These are phyloP conservation scores for Drosophila triauraria DNA, from an alignment of 1,140 invertebrate genomes.

Conservation along the genomic window DNA sequence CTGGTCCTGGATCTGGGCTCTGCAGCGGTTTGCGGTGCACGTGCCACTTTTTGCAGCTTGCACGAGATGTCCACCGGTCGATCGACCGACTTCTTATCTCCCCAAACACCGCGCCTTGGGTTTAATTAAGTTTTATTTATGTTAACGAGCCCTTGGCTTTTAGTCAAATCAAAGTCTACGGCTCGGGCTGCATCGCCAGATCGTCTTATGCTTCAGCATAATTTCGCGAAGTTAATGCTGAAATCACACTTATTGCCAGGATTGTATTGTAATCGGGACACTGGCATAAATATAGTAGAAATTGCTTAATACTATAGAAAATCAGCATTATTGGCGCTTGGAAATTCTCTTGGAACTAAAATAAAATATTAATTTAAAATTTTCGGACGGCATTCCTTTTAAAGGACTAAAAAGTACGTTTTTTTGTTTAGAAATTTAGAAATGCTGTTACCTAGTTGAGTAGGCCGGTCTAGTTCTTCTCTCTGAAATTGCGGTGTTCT, in stretches of 20 bases:
- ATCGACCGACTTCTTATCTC: slow-evolving; percentile 52
- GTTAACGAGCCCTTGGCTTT: slow-evolving; percentile 61
- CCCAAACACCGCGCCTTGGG: slow-evolving; percentile 63
- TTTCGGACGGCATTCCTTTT: no score
- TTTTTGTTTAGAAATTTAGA: no score
- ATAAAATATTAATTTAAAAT: no score
- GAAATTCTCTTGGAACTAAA: no score
- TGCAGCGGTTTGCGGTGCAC: slow-evolving; percentile 55
- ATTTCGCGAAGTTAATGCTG: neutral
- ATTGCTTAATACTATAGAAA: no score
- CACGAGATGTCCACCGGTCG: slow-evolving; percentile 52
- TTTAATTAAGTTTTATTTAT: slow-evolving; percentile 83
- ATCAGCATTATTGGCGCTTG: no score
- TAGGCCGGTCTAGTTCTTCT: no score
- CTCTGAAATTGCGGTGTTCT: no score
- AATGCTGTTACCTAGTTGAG: no score
- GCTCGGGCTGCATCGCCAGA: neutral
- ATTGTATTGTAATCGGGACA: no score
- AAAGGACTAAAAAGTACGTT: no score
- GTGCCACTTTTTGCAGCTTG: slow-evolving; percentile 80
- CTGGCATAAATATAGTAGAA: no score
- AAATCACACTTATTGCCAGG: neutral
- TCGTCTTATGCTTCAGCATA: slow-evolving; percentile 34
- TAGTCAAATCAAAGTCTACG: slow-evolving; percentile 60
- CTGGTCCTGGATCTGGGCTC: slow-evolving; percentile 26